These are phyloP conservation scores for Sebastes taczanowskii DNA, from an alignment of 2,797 vertebrate genomes.

Conservation along the genomic window DNA sequence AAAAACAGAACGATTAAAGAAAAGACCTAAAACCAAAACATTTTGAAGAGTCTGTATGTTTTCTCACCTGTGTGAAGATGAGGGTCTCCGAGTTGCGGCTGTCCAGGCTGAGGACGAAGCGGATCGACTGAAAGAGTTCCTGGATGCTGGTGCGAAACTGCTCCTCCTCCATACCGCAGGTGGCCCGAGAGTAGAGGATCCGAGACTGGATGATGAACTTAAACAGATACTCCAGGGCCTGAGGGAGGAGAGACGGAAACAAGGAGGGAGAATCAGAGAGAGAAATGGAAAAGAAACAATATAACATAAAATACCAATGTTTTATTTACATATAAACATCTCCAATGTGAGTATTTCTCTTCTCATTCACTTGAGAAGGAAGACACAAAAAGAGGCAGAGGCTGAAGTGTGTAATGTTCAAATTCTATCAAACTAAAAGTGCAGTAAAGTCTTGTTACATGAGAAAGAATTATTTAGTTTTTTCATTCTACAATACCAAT, in stretches of 20 bases:
- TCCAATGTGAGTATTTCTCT: background rate
- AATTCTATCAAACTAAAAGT: background rate
- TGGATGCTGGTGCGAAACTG: constrained; percentile 95
- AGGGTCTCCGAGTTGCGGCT: constrained; percentile 78
- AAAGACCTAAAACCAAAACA: background rate
- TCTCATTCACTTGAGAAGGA: background rate
- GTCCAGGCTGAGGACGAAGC: constrained; percentile 94
- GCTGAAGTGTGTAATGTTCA: background rate
- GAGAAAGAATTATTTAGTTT: background rate
- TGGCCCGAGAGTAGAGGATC: constrained; percentile 96
- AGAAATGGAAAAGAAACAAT: background rate
- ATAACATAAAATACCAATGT: background rate
- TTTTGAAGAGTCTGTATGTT: background rate
- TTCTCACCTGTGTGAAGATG: constrained; percentile 94
- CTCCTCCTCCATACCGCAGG: constrained; percentile 98
- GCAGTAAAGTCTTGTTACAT: background rate
- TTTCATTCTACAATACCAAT: background rate
- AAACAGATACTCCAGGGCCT: constrained; percentile 98
- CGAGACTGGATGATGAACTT: constrained; percentile 99
- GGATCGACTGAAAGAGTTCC: constrained; percentile 97
- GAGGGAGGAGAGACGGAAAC: background rate
- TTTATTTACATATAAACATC: background rate
- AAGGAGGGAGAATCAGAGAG: background rate
- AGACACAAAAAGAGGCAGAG: background rate
- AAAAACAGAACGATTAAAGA: background rate